These are phyloP conservation scores for Coracias cyanogaster DNA, from an alignment of 2,797 vertebrate genomes.

Conservation along the genomic window DNA sequence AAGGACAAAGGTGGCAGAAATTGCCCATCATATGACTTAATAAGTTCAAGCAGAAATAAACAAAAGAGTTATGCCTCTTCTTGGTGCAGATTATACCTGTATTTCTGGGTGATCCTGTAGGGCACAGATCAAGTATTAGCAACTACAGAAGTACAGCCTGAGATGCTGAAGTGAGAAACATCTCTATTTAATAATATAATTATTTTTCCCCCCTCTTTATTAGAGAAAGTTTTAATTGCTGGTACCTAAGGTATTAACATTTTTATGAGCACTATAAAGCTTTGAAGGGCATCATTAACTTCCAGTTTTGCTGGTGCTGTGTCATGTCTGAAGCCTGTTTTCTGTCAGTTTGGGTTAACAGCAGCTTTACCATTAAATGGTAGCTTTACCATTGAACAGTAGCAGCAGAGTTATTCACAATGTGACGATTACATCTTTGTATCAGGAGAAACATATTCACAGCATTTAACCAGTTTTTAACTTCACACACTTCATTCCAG, in stretches of 20 bases:
- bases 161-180: not conserved
- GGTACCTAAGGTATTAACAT: not conserved
- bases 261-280: not conserved
- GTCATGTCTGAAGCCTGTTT: not conserved
- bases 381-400: not conserved
- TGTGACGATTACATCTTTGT: not conserved
- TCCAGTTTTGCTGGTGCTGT: not conserved
- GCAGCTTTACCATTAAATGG: not conserved
- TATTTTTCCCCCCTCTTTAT: not conserved
- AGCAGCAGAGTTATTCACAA: not conserved
- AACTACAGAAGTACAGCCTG: not conserved
- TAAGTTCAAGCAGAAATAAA: not conserved
- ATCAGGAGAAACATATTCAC: not conserved
- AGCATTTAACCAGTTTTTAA: not conserved
- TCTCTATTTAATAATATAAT: not conserved
- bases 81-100: not conserved
- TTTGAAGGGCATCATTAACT: not conserved
- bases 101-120: not conserved
- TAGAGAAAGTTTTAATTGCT: not conserved
- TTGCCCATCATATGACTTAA: accelerated
- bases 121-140: not conserved
- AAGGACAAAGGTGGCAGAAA: not conserved
- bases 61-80: not conserved
- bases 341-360: not conserved
- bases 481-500: not conserved